Conservation (phyloP, 2,797 vertebrate species). For the Xenopus petersii region DNA sequence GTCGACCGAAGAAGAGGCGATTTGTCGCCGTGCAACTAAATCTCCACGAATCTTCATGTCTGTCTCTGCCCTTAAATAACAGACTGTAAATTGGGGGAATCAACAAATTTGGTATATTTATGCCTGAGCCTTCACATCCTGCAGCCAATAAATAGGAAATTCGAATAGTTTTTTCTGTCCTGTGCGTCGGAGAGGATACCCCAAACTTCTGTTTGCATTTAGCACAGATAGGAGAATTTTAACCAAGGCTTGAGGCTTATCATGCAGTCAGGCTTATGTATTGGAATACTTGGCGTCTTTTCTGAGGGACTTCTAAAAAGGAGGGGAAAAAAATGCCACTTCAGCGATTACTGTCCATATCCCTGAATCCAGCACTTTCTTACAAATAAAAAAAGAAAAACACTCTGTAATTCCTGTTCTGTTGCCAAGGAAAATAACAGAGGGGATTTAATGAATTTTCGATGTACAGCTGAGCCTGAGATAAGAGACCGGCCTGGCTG, state of each 20-base stretch:
- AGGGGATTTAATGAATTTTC: background rate
- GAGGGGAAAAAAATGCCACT: background rate
- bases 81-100: no score
- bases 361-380: background rate
- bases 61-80: no score
- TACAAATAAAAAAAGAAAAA: background rate
- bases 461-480: background rate
- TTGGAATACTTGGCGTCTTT: background rate
- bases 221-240: background rate
- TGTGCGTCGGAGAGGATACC: background rate
- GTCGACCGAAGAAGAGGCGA: no score
- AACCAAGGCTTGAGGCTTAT: background rate
- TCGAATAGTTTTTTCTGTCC: background rate
- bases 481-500: background rate
- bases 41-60: no score
- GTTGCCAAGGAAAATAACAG: background rate
- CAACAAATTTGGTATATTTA: no score
- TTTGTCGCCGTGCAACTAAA: no score
- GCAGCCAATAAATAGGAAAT: no score
- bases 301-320: background rate
- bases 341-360: background rate
- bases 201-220: background rate
- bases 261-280: background rate
- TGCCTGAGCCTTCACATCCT: no score
- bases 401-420: background rate